Conservation (phyloP, 2,113 vertebrate species). For the Phyllostomus hastatus region DNA sequence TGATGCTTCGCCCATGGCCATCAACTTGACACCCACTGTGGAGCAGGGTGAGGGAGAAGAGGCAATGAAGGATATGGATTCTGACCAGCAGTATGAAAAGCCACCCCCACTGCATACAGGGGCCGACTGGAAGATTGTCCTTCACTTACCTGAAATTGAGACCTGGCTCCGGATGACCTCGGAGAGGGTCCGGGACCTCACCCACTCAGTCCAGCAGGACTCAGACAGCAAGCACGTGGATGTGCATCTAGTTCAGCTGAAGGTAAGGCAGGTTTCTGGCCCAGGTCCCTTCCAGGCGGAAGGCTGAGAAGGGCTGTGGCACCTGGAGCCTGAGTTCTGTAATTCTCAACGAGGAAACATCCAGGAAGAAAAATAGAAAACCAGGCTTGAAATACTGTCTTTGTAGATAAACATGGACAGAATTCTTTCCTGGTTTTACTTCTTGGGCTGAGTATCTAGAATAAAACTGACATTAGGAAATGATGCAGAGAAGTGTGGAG, state of each 20-base stretch:
- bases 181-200: conserved; percentile 92
- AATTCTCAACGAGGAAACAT: neutral
- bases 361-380: neutral
- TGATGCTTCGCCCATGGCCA: conserved; percentile 91
- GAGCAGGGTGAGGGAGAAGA: conserved; percentile 78
- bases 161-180: conserved; percentile 94
- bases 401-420: neutral
- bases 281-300: neutral
- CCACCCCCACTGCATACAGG: conserved; percentile 94
- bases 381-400: neutral
- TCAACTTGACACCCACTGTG: conserved; percentile 88
- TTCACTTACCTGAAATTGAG: conserved; percentile 97
- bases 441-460: neutral
- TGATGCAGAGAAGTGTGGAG: neutral
- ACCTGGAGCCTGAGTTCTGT: neutral
- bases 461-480: neutral
- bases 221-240: conserved; percentile 91
- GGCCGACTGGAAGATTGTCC: conserved; percentile 97
- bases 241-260: conserved; percentile 96
- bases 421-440: conserved; percentile 31
- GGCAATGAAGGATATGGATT: conserved; percentile 78
- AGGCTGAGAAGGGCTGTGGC: neutral
- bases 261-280: conserved; percentile 84
- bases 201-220: conserved; percentile 94
- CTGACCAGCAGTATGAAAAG: conserved; percentile 86